Evolutionary conservation across 2,113 vertebrate species (phyloP), one percentile per base, ranked within the genome.

Genomic region (Corapipo altera): DNA sequence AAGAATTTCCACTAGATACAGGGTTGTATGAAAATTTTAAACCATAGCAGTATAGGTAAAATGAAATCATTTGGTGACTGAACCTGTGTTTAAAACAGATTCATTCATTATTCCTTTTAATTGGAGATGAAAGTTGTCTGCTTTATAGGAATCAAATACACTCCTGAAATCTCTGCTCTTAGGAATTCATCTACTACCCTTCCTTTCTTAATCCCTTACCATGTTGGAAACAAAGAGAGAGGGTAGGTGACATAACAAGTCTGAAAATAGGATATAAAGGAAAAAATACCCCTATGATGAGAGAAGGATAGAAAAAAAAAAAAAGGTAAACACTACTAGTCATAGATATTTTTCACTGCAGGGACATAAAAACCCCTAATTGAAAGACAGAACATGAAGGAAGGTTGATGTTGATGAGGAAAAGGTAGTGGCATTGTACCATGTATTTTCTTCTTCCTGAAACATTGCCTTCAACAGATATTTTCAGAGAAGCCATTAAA

Each of bases 51-150:
- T 15, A 22, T 8, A 84, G 27, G 80, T 61, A 75, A 77, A 77
- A 71, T 75, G 14, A 70, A 88, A 92, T 83, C 3, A 51, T 58
- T 71, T 89, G 24, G 32, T 71, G 44, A 33, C 39, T 61, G 44
- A 77, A 55, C 44, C 70, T 62, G 12, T 55, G 19, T 77, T 80
- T 86, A 49, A 76, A 88, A 55, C 9, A 37, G 20, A 44, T 55
- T 80, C 24, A 85, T 85, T 83, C 54, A 41, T 94, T 92, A 88
- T 70, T 91, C 78, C n/a, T 85, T 94, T 85, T 79, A 92, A 88
- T 27, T 78, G 23, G 28, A 84, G 26, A 76, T 88, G 32, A 76
- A 93, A 82, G 39, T 69, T 44, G 8, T 76, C 28, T 0, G 1
- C 23, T 37, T 59, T 69, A 46, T 27, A 83, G 32, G 26, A 92